These are phyloP conservation scores for Tretioscincus oriximinensis DNA, from an alignment of 2,113 vertebrate species.

Conservation along the genomic window DNA sequence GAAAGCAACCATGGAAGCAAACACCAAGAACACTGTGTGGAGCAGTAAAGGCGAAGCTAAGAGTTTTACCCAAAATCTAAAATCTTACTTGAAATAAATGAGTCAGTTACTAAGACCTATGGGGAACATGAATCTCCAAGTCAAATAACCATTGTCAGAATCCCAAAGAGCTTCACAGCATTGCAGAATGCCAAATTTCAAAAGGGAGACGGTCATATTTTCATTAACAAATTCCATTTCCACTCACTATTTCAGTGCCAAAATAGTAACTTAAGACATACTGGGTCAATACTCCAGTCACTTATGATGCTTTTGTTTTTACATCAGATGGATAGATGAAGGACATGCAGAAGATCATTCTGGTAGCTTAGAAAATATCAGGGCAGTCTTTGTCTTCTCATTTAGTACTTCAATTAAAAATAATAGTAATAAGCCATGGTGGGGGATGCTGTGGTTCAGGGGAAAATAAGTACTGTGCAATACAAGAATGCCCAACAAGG, in stretches of 20 bases:
- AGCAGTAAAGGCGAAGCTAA: neutral
- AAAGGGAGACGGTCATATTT: neutral
- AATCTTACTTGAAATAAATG: slow-evolving; percentile 28
- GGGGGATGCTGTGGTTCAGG: neutral
- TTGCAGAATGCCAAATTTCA: slow-evolving; percentile 6
- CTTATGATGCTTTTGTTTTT: slow-evolving; percentile 35
- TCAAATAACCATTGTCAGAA: slow-evolving; percentile 42
- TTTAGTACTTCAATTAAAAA: slow-evolving; percentile 50
- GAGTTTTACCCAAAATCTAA: neutral
- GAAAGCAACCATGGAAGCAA: slow-evolving; percentile 24
- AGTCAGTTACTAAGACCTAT: slow-evolving; percentile 25
- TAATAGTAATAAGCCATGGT: slow-evolving; percentile 31
- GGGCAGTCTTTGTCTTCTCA: slow-evolving; percentile 41
- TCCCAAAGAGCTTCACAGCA: slow-evolving; percentile 42
- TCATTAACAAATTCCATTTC: slow-evolving; percentile 22
- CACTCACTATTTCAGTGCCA: neutral
- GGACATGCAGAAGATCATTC: slow-evolving; percentile 35
- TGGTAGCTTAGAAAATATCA: slow-evolving; percentile 41
- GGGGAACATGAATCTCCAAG: slow-evolving; percentile 33
- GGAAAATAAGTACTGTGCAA: slow-evolving; percentile 21
- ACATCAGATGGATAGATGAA: slow-evolving; percentile 29
- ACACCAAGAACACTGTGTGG: accelerated
- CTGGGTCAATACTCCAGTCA: slow-evolving; percentile 9
- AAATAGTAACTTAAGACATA: slow-evolving; percentile 11
- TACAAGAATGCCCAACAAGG: slow-evolving; percentile 59